Evolutionary conservation across 1,140 invertebrate genomes (phyloP).

Genomic region (Dendrolimus punctatus): DNA sequence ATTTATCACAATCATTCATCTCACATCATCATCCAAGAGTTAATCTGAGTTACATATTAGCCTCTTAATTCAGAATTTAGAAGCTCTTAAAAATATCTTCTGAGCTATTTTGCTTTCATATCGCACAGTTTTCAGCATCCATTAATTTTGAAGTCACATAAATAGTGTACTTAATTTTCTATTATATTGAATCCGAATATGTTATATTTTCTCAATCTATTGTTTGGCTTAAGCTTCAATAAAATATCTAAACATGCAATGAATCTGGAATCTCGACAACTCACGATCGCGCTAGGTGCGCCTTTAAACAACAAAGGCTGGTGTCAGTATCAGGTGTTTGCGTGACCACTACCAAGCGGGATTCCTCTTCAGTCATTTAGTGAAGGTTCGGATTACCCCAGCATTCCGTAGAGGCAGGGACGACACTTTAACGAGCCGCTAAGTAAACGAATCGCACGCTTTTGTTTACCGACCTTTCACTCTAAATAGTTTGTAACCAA

Average conservation of each 20-base stretch:
- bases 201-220: background rate
- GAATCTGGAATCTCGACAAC: conserved; percentile 31
- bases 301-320: conserved; percentile 27
- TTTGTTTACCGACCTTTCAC: conserved; percentile 25
- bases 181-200: background rate
- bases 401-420: conserved; percentile 38
- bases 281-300: conserved; percentile 29
- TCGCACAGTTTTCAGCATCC: too few species aligned
- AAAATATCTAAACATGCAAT: conserved; percentile 26
- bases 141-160: too few species aligned
- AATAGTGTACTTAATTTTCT: background rate
- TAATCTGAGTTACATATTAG: too few species aligned
- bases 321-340: conserved; percentile 49
- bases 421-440: conserved; percentile 43
- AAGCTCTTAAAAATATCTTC: too few species aligned
- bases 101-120: too few species aligned
- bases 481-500: too few species aligned
- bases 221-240: conserved; percentile 5
- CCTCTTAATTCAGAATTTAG: too few species aligned
- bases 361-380: conserved; percentile 41
- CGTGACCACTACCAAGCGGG: conserved; percentile 43
- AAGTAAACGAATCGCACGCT: conserved; percentile 27
- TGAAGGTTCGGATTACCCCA: conserved; percentile 39
- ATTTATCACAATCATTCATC: too few species aligned
- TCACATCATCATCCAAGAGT: too few species aligned